Evolutionary conservation across 2,113 vertebrate species (phyloP).

Genomic region (Vidua chalybeata): DNA sequence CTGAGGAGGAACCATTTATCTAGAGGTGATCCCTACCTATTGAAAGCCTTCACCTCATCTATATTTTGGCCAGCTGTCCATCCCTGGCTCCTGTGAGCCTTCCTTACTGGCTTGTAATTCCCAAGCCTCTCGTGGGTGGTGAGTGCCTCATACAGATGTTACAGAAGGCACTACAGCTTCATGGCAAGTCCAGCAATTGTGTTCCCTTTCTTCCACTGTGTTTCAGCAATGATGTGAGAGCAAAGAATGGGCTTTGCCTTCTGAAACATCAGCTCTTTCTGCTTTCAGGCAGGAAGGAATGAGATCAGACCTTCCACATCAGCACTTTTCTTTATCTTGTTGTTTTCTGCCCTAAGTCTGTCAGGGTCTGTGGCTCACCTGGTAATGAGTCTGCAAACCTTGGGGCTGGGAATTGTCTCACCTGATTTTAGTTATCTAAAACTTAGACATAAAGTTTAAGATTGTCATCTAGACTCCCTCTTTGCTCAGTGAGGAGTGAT

Average conservation of each 20-base stretch:
- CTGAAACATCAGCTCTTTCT: not conserved
- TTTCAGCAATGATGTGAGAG: not conserved
- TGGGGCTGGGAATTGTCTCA: conserved; percentile 10
- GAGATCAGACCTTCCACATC: conserved; percentile 48
- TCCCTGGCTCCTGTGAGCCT: not conserved
- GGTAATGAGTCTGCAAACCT: conserved; percentile 50
- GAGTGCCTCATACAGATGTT: not conserved
- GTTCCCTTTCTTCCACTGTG: not conserved
- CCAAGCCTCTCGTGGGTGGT: rapidly evolving
- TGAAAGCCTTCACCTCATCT: not conserved
- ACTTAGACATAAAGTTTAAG: conserved; percentile 20
- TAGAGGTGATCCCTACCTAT: not conserved
- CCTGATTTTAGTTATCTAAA: conserved; percentile 40
- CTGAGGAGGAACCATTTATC: not conserved
- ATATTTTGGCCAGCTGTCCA: not conserved
- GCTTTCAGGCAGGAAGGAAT: conserved; percentile 29
- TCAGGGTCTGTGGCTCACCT: conserved; percentile 17
- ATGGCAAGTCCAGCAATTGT: rapidly evolving
- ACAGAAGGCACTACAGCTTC: not conserved
- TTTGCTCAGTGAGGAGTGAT: conserved; percentile 33
- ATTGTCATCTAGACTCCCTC: conserved; percentile 51
- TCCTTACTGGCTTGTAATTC: not conserved
- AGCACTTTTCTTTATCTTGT: conserved; percentile 59
- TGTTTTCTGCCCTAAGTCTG: conserved; percentile 43
- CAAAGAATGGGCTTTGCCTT: not conserved